Base-by-base conservation (phyloP, 2,888 invertebrate species). In the Unio pictorum region DNA sequence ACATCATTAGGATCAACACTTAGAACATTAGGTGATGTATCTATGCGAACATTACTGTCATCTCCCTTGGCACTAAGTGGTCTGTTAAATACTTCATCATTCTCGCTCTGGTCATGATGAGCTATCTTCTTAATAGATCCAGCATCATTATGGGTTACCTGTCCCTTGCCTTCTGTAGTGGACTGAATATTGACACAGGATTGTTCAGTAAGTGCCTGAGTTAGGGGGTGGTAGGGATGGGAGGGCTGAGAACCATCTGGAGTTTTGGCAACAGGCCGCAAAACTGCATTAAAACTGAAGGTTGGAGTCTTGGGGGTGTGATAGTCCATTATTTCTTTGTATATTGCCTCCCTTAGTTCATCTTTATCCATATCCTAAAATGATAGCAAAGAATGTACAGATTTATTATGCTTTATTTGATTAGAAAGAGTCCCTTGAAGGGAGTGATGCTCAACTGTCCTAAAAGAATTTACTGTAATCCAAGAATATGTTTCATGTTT, bases 261-360 rank as follows among this genome's bases (percentile, higher is more conserved):
- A 26, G 74, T 60, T 66, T 85, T 84, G 11, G 86, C 85, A 30
- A 85, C 87, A 11, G 87, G 86, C 55, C 83, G 74, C 17, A 88
- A 79, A 63, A 81, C 80, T 45, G 84, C 84, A 72, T 72, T 81
- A 69, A 86, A 85, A 62, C 81, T 84, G 20, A 85, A 73, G 3
- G 82, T 76, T 15, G 84, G 81, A 20, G 81, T 79, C 63, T 81
- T 76, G 3, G 85, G 84, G 66, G 84, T 79, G 61, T 86, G 86
- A 62, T 87, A 90, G 23, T 84, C 85, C 75, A 84, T 82, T 6
- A 89, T 87, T 73, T 91, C 91, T 28, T 87, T 83, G 66, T 86
- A 84, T 8, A 91, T 86, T 4, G 84, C 85, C 7, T 85, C 83
- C 54, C 88, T 81, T 54, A 91, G 79, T 55, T 86, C 75, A 0